Conservation (phyloP, 2,888 invertebrate genomes). For the Meiosimyza decipiens region DNA sequence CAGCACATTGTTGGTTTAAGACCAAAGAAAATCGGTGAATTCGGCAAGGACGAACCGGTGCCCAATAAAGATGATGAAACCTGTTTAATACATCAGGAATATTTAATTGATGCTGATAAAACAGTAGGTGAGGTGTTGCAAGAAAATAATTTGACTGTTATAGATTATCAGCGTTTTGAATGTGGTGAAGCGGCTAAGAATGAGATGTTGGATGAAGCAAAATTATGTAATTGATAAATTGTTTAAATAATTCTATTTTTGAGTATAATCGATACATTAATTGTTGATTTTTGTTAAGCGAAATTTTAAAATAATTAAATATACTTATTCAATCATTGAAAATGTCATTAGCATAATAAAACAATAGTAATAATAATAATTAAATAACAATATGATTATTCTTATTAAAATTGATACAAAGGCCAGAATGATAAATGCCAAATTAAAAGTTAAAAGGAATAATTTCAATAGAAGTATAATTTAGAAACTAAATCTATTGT, state of each 20-base stretch:
- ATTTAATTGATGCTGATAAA: constrained; percentile 79
- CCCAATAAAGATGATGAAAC: constrained; percentile 80
- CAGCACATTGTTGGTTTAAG: constrained; percentile 94
- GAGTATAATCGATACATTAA: no score
- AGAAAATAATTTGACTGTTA: constrained; percentile 73
- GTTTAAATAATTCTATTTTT: background rate
- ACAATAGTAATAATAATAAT: no score
- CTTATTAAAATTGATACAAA: no score
- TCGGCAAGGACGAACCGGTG: constrained; percentile 72
- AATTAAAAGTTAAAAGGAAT: no score
- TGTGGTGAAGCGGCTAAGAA: constrained; percentile 76
- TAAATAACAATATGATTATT: no score
- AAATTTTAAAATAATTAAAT: no score
- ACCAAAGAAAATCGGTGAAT: constrained; percentile 79
- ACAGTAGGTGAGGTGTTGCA: constrained; percentile 80
- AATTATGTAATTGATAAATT: constrained; percentile 52
- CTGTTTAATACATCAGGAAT: constrained; percentile 87
- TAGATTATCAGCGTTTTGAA: constrained; percentile 88
- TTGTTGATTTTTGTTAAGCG: no score
- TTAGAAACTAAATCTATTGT: no score
- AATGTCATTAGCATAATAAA: no score
- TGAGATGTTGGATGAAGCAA: constrained; percentile 52
- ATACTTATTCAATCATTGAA: no score
- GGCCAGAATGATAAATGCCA: no score
- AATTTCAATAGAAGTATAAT: no score